These are phyloP conservation scores for Parotocinclus haroldoi DNA, from an alignment of 2,797 vertebrate genomes.

Conservation along the genomic window DNA sequence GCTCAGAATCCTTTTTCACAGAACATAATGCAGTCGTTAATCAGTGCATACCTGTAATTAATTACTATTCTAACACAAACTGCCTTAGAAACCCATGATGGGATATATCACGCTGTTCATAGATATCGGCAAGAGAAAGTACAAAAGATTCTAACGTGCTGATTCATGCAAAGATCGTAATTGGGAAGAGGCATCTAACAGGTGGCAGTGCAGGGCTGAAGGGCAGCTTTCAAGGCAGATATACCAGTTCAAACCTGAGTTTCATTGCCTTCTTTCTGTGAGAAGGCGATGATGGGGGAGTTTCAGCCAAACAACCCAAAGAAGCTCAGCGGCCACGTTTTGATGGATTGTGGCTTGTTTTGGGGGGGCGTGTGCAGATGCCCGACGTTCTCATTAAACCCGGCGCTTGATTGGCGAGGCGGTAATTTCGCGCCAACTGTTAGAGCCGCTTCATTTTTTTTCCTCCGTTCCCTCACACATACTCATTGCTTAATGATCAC, in stretches of 20 bases:
- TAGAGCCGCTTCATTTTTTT: slow-evolving; percentile 53
- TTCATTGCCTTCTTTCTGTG: slow-evolving; percentile 46
- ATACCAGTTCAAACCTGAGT: slow-evolving; percentile 46
- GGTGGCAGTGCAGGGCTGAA: slow-evolving; percentile 26
- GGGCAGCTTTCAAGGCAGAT: slow-evolving; percentile 30
- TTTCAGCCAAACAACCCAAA: slow-evolving; percentile 50
- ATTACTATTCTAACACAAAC: no score
- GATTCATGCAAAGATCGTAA: no score
- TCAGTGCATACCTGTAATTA: no score
- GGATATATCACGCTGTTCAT: no score
- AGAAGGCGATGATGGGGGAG: slow-evolving; percentile 45
- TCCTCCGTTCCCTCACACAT: slow-evolving; percentile 49
- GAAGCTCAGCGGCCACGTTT: slow-evolving; percentile 41
- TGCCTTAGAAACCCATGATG: no score
- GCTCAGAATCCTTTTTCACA: no score
- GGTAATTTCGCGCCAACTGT: slow-evolving; percentile 78
- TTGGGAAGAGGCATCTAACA: slow-evolving; percentile 7
- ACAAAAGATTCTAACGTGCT: no score
- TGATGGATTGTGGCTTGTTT: slow-evolving; percentile 72
- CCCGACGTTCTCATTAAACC: slow-evolving; percentile 74
- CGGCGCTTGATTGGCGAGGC: slow-evolving; percentile 67
- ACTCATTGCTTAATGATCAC: slow-evolving; percentile 73
- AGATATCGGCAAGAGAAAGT: no score
- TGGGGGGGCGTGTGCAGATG: slow-evolving; percentile 54
- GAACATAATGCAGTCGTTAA: no score